Base-by-base conservation (phyloP, 2,797 vertebrate genomes). In the Chrysocyon brachyurus region DNA sequence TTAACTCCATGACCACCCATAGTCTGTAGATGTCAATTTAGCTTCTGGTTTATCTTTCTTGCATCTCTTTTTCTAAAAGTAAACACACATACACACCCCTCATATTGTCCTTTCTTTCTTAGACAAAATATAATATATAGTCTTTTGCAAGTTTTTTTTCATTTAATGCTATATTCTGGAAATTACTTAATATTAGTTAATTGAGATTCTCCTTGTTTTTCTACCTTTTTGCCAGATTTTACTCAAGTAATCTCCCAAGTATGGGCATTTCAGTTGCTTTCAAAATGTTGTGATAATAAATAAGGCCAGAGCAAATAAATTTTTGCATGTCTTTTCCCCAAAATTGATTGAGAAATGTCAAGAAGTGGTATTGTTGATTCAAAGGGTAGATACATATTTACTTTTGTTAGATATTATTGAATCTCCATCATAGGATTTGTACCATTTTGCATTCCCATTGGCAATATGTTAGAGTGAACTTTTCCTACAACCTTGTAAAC, bases 391-490 rank as follows among this genome's bases (percentile, higher is more conserved):
- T 91, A 14, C 4, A 72, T 70, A 61, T 31, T 87, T 83, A 59
- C 19, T 86, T 91, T 83, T 79, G 21, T 81, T 90, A 92, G 26
- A 21, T 90, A 78, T 83, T 96, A 57, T 28, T 95, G 59, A 70
- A 46, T 68, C 40, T 73, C 40, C 22, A 82, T 31, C 33, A 52
- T 64, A 49, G n/a, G 11, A 33, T 95, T 92, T 82, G n/a, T 72
- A 87, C 4, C 12, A 61, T 89, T 83, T 94, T 89, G 36, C 22
- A 85, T 95, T 94, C 11, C 36, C 5, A 28, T n/a, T 87, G 66
- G 17, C 57, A 83, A 46, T 83, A 21, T 36, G 73, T 28, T 24
- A 83, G 19, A 59, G 26, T 36, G 6, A 96, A 85, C 57, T 26
- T 93, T 85, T 96, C 61, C 19, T 33, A 83, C n/a, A 89, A 33